These are phyloP conservation scores for Alouatta palliata DNA, from an alignment of 2,113 vertebrate genomes.

Conservation along the genomic window DNA sequence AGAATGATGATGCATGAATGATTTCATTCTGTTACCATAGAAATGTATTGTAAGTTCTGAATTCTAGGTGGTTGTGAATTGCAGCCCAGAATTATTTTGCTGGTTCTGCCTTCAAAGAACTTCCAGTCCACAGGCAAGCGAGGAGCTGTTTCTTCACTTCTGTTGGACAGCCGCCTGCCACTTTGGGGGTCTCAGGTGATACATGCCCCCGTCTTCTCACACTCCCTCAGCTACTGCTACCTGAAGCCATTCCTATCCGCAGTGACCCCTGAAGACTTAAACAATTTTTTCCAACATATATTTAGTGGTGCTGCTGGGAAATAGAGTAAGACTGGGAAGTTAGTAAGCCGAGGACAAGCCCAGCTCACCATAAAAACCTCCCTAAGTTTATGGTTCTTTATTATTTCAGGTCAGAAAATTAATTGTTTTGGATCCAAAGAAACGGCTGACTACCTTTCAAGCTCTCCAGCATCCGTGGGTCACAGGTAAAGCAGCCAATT, in stretches of 20 bases:
- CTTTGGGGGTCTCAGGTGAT: not conserved
- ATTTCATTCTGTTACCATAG: not conserved
- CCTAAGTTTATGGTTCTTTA: slow-evolving; percentile 24
- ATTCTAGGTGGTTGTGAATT: not conserved
- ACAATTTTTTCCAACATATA: not conserved
- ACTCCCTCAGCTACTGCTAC: not conserved
- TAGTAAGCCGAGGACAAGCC: not conserved
- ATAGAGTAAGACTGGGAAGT: not conserved
- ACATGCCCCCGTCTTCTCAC: not conserved
- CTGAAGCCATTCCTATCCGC: not conserved
- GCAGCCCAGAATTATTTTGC: not conserved
- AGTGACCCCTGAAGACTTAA: not conserved
- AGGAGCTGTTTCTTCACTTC: not conserved
- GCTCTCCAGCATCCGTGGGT: slow-evolving; percentile 94
- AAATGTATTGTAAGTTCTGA: not conserved
- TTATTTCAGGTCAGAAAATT: slow-evolving; percentile 89
- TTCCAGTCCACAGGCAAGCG: not conserved
- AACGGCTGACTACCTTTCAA: slow-evolving; percentile 90
- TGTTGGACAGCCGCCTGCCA: not conserved
- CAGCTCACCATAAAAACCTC: not conserved
- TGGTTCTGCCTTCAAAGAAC: not conserved
- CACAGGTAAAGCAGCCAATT: slow-evolving; percentile 92
- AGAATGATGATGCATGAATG: not conserved
- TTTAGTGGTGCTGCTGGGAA: not conserved
- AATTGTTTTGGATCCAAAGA: slow-evolving; percentile 93